Base-by-base conservation (phyloP, 2,113 vertebrate species). In the Bombycilla garrulus region DNA sequence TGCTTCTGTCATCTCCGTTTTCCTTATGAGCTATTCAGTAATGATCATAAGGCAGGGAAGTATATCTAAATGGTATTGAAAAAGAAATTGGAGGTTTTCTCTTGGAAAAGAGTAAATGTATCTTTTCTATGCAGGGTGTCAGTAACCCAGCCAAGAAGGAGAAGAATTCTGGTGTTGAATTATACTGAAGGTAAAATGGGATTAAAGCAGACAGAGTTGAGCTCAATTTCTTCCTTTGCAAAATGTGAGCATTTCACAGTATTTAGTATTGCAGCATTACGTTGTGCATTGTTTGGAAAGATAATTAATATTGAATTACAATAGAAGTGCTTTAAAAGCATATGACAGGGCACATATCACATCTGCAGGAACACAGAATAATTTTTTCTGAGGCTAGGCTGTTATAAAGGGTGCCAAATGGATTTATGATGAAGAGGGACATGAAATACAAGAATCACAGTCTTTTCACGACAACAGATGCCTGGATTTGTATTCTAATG, bases 261-360 rank as follows among this genome's bases (percentile, higher is more conserved):
- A 38, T 38, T 38, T 12, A 38, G 38, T 89, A 86, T 72, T 81
- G 70, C 53, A 87, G 48, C 65, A 82, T 87, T 93, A 92, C 83
- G 58, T 56, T 85, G 72, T 72, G 89, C 82, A 79, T 95, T 86
- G 95, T 83, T 96, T 94, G 64, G 72, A 81, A 96, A 95, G 76
- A 70, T 95, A 95, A 92, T 96, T 93, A 94, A 89, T 81, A 57
- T 42, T 88, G 84, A 86, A 81, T 89, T 95, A 93, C 78, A 93
- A 50, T 62, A 85, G 51, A 81, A 92, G 42, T 81, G 35, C 81
- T 73, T 35, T 93, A 91, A 53, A 92, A 95, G 77, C 88, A 78
- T n/a, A n/a, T n/a, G n/a, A n/a, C 56, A 82, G 71, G 40, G 45
- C 50, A 58, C 48, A 66, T 80, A 69, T 45, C 82, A 85, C 72